These are phyloP conservation scores for Eriocheir sinensis DNA, from an alignment of 1,140 invertebrate genomes.

Conservation along the genomic window DNA sequence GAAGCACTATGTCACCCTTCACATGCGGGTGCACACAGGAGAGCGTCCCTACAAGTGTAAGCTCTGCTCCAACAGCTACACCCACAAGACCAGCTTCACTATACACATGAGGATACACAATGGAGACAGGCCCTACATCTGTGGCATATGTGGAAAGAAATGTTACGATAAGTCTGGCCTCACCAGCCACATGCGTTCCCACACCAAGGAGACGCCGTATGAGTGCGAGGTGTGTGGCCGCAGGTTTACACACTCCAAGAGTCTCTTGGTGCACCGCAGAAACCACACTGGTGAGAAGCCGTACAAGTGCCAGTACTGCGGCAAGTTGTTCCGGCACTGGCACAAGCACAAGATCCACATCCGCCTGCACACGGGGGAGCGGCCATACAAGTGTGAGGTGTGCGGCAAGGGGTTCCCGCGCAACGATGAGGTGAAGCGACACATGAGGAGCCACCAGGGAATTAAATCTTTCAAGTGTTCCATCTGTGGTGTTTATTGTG, in stretches of 20 bases:
- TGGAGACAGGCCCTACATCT: conserved; percentile 88
- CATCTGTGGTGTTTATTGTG: conserved; percentile 79
- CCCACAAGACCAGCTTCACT: conserved; percentile 90
- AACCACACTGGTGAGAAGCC: conserved; percentile 93
- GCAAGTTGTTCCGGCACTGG: conserved; percentile 88
- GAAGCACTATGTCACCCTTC: conserved; percentile 79
- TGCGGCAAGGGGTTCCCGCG: conserved; percentile 79
- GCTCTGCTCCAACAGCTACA: conserved; percentile 83
- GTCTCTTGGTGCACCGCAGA: conserved; percentile 79
- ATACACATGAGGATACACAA: conserved; percentile 91
- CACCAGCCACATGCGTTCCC: conserved; percentile 78
- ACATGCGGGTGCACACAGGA: conserved; percentile 82
- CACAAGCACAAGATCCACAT: conserved; percentile 80
- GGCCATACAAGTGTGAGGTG: conserved; percentile 78
- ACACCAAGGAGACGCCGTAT: conserved; percentile 78
- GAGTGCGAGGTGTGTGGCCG: conserved; percentile 78
- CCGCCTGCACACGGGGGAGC: conserved; percentile 80
- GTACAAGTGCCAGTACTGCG: conserved; percentile 93
- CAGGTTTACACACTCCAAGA: conserved; percentile 79
- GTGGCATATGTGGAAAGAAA: conserved; percentile 90
- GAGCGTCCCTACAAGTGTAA: conserved; percentile 83
- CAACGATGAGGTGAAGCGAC: conserved; percentile 79
- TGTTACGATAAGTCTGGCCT: conserved; percentile 81
- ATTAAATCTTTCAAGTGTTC: conserved; percentile 79
- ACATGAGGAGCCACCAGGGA: conserved; percentile 79